Conservation (phyloP, 2,888 invertebrate genomes). For the Sarcophaga rosellei region DNA sequence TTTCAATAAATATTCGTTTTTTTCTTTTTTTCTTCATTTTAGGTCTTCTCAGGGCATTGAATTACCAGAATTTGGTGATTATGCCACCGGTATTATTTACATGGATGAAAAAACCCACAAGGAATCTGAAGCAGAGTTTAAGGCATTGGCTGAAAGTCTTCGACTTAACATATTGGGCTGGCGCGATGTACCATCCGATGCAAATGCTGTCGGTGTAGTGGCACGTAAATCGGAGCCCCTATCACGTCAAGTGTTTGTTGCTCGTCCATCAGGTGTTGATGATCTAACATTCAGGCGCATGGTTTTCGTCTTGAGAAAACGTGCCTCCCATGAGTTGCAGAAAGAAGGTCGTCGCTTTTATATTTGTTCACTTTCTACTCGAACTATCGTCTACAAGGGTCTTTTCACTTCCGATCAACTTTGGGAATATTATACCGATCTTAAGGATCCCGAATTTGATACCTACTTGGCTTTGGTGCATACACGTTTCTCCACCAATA, state of each 20-base stretch:
- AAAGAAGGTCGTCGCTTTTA: slow-evolving; percentile 95
- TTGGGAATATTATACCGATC: slow-evolving; percentile 89
- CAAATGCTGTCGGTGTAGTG: slow-evolving; percentile 92
- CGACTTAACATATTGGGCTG: slow-evolving; percentile 93
- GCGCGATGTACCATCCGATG: slow-evolving; percentile 96
- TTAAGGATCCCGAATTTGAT: slow-evolving; percentile 89
- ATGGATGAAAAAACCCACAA: slow-evolving; percentile 91
- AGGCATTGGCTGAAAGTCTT: slow-evolving; percentile 89
- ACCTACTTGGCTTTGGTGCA: slow-evolving; percentile 98
- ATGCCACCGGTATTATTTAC: slow-evolving; percentile 98
- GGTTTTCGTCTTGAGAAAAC: slow-evolving; percentile 96
- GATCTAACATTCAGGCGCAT: slow-evolving; percentile 82
- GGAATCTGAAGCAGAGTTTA: slow-evolving; percentile 91
- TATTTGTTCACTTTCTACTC: slow-evolving; percentile 95
- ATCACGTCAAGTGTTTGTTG: slow-evolving; percentile 96
- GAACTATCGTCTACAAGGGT: slow-evolving; percentile 98
- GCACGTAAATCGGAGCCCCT: slow-evolving; percentile 97
- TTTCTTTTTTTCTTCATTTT: slow-evolving; percentile 71
- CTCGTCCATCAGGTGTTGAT: slow-evolving; percentile 82
- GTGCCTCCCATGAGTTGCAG: slow-evolving; percentile 93
- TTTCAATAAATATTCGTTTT: neutral
- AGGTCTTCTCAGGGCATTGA: slow-evolving; percentile 91
- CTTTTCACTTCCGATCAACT: slow-evolving; percentile 96
- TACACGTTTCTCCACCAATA: slow-evolving; percentile 99
- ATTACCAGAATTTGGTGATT: slow-evolving; percentile 93